Evolutionary conservation across 1,140 invertebrate species (phyloP).

Genomic region (Ephestia elutella): DNA sequence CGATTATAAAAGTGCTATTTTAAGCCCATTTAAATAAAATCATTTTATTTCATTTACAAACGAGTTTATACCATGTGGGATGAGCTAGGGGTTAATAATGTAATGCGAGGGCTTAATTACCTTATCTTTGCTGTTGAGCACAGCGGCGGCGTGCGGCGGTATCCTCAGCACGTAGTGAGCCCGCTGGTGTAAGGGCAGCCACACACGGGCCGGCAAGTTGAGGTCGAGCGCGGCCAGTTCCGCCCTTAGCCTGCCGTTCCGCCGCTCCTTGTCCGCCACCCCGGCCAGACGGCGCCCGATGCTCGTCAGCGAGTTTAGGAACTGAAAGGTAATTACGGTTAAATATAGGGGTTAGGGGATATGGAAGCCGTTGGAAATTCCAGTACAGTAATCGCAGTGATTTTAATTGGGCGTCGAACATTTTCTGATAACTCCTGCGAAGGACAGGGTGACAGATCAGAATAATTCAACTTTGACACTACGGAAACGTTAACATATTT

Average conservation of each 20-base stretch:
- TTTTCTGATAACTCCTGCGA: too few relatives aligned
- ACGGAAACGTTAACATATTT: too few relatives aligned
- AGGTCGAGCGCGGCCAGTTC: conserved; percentile 95
- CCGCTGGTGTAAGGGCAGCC: conserved; percentile 95
- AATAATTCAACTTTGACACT: too few relatives aligned
- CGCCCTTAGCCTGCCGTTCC: conserved; percentile 91
- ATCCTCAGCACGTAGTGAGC: conserved; percentile 93
- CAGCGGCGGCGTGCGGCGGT: conserved; percentile 92
- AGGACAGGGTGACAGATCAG: too few relatives aligned
- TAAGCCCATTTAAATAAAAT: too few relatives aligned
- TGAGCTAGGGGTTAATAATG: not conserved
- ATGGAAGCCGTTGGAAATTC: not conserved
- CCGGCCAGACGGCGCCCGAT: conserved; percentile 92
- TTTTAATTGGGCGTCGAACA: too few relatives aligned
- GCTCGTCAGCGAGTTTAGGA: conserved; percentile 53
- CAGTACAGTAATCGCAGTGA: not conserved
- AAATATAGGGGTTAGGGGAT: not conserved
- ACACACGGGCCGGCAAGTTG: conserved; percentile 97
- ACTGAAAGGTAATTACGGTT: conserved; percentile 35
- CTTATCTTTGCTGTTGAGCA: conserved; percentile 99
- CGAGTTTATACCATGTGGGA: too few relatives aligned
- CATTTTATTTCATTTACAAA: too few relatives aligned
- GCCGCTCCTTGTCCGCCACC: conserved; percentile 94
- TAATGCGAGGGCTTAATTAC: conserved; percentile 72
- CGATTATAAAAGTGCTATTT: too few relatives aligned